These are phyloP conservation scores for Poeciliopsis occidentalis DNA, from an alignment of 2,113 vertebrate genomes.

Conservation along the genomic window DNA sequence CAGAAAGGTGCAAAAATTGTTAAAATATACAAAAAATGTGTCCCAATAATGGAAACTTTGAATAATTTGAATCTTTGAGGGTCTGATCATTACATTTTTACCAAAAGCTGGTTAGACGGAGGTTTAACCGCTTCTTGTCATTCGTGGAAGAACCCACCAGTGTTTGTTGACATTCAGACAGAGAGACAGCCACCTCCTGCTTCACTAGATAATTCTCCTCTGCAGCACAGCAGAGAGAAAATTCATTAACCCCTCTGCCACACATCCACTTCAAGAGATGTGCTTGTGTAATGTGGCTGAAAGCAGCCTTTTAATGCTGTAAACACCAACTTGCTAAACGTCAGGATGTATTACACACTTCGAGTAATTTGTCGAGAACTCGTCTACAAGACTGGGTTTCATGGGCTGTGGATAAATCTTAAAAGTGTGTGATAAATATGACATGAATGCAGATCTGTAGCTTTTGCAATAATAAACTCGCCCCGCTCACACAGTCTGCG, in stretches of 20 bases:
- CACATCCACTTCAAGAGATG: slow-evolving; percentile 75
- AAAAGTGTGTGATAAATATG: slow-evolving; percentile 45
- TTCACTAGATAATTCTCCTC: slow-evolving; percentile 77
- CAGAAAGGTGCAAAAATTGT: too few relatives aligned
- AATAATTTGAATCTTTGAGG: background rate
- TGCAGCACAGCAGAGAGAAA: slow-evolving; percentile 75
- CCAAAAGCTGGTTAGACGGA: slow-evolving; percentile 42
- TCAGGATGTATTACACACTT: slow-evolving; percentile 74
- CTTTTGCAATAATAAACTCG: slow-evolving; percentile 34
- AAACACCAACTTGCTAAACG: slow-evolving; percentile 76
- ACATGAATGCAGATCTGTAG: slow-evolving; percentile 32
- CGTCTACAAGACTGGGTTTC: slow-evolving; percentile 48
- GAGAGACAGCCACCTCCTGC: slow-evolving; percentile 68
- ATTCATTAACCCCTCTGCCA: slow-evolving; percentile 83
- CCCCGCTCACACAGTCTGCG: background rate
- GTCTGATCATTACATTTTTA: background rate
- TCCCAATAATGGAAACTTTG: background rate
- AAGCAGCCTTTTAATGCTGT: slow-evolving; percentile 79
- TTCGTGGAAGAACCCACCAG: slow-evolving; percentile 49
- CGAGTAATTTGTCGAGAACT: slow-evolving; percentile 66
- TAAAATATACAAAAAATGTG: background rate
- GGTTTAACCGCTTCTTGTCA: slow-evolving; percentile 32
- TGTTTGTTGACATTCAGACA: slow-evolving; percentile 77
- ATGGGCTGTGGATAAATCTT: slow-evolving; percentile 46
- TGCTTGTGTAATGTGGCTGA: slow-evolving; percentile 83